Evolutionary conservation across 2,113 vertebrate genomes (phyloP), one percentile per base, ranked within the genome.

Genomic region (Myotis davidii): DNA sequence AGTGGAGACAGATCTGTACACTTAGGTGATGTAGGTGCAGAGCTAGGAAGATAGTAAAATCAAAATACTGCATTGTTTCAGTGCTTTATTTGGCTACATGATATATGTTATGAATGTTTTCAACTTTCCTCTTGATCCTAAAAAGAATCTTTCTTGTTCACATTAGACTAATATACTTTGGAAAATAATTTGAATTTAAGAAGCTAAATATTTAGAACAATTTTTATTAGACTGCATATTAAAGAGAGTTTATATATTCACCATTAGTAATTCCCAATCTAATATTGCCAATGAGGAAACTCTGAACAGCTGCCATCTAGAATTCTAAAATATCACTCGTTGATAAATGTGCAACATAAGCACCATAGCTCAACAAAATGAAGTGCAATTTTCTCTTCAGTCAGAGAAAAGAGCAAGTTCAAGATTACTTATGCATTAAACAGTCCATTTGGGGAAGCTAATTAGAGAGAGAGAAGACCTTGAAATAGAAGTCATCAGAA

Each of bases 401-500:
- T 81, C 96, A 92, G 67, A 98, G 85, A 97, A 94, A 97, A 96
- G 87, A 98, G 64, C 37, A 98, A 98, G 88, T 97, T 98, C 85
- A 95, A 97, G 95, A 97, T 97, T 97, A 95, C 79, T 97, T 97
- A 92, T 90, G 89, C 73, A 94, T 96, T 96, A 96, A 98, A 97
- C 39, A 96, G 91, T 95, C 56, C 97, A 95, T 97, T 97, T 69
- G 83, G 77, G 95, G 65, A 96, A 82, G 91, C 70, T 97, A 96
- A 97, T 61, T 98, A 90, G 97, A 96, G 85, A 97, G 88, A 42
- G 90, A 42, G 74, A 96, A 97, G 96, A 96, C 90, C 85, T 98
- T 98, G 94, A 98, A 98, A 97, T 92, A 90, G 90, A 98, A 98
- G 56, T 97, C 67, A 85, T 84, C 78, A 79, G 91, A 94, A 97